A percentile compares a stretch with the other conserved stretches of the same genome.
Conservation (phyloP, 2,888 invertebrate genomes). For the Acrocera orbiculus region DNA sequence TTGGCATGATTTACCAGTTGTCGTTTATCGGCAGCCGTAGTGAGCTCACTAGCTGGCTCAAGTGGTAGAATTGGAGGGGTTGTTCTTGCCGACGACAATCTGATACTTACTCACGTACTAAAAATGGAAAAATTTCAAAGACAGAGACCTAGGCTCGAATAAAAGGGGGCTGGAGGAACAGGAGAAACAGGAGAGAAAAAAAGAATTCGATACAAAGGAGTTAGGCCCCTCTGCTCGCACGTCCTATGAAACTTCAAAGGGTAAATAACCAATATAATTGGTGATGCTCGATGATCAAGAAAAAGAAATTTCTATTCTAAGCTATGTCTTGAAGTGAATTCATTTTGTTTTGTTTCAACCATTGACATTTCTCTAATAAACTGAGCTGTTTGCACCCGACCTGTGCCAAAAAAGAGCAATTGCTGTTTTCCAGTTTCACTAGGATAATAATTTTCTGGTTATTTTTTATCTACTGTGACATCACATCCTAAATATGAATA, state of each 20-base stretch:
- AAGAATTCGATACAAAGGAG: too few relatives aligned
- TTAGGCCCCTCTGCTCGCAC: too few relatives aligned
- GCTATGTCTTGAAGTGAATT: slow-evolving; percentile 84
- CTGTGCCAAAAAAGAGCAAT: slow-evolving; percentile 66
- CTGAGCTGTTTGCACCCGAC: slow-evolving; percentile 62
- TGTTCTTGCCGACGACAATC: too few relatives aligned
- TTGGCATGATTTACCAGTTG: too few relatives aligned
- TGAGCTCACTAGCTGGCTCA: too few relatives aligned
- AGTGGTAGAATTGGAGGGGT: too few relatives aligned
- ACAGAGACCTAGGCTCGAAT: too few relatives aligned
- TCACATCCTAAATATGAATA: slow-evolving; percentile 21
- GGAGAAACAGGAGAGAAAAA: too few relatives aligned
- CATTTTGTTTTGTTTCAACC: slow-evolving; percentile 55
- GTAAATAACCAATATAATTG: slow-evolving; percentile 83
- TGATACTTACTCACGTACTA: too few relatives aligned
- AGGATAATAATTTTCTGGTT: slow-evolving; percentile 25
- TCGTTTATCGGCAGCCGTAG: too few relatives aligned
- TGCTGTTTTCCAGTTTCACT: slow-evolving; percentile 34
- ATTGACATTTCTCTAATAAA: slow-evolving; percentile 71
- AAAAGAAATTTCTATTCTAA: slow-evolving; percentile 93
- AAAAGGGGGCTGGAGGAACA: too few relatives aligned
- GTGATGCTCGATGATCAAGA: slow-evolving; percentile 77
- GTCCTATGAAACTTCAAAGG: slow-evolving; percentile 93
- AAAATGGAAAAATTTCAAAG: too few relatives aligned
- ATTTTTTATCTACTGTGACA: slow-evolving; percentile 21